Base-by-base conservation (phyloP, 1,140 invertebrate genomes). In the Micrasema minimum region DNA sequence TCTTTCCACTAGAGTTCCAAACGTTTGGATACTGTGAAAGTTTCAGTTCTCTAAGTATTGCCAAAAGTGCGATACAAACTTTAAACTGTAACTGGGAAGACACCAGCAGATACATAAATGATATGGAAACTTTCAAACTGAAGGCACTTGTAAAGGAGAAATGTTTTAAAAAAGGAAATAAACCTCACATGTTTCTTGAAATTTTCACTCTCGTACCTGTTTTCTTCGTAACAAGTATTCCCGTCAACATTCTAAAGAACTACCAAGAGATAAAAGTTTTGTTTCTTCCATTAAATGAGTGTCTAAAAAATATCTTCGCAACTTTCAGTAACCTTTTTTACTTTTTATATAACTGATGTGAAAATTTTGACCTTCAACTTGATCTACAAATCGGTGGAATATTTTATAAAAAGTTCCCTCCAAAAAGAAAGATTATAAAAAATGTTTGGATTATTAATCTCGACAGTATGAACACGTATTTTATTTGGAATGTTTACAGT, bases 61-160 rank as follows among this genome's bases (percentile, higher is more conserved):
- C 1, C 18, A 9, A 22, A 51, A 51, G 7, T 18, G 16, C 16
- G 51, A 12, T 26, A 23, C 55, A 20, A 41, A 22, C 31, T 59
- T 59, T 22, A 16, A 11, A 38, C 55, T 59, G 16, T 59, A 20
- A 20, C 26, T 4, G 31, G 12, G 16, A 31, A 31, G 53, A 35
- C n/a, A 57, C 31, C 3, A 4, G 16, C 5, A 59, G 37, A 41
- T 22, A 59, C 35, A 59, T 14, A 59, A 35, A n/a, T 14, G 55
- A 59, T 59, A 59, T 59, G 18, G 37, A 59, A 59, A 59, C 37
- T 59, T 41, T 59, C 10, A 14, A 59, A 38, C 18, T 18, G 37
- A 59, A 37, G 11, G 37, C 38, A 23, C 37, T 51, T 18, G 11
- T 16, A 16, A 51, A 3, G 11, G 5, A 20, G 6, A 18, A 22